Evolutionary conservation across 2,888 invertebrate genomes (phyloP).

Genomic region (Tigriopus californicus): DNA sequence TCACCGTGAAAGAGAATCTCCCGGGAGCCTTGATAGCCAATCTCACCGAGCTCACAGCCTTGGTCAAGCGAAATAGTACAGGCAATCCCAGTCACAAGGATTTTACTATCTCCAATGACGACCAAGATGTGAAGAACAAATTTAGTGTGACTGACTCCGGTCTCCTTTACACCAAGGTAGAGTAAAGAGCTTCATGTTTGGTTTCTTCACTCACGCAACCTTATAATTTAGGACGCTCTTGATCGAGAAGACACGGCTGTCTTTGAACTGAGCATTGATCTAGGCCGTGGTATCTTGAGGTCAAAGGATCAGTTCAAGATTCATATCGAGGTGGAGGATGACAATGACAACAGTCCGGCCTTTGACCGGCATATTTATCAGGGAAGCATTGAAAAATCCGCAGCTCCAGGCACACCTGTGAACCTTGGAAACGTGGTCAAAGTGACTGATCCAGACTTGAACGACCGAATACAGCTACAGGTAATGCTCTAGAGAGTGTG

Average conservation of each 20-base stretch:
- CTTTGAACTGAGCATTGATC: conserved; percentile 22
- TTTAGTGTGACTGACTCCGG: background rate
- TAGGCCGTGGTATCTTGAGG: background rate
- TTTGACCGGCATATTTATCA: conserved; percentile 21
- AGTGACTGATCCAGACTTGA: background rate
- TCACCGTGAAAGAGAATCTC: background rate
- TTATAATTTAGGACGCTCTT: conserved; percentile 16
- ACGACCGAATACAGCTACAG: background rate
- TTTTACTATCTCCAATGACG: background rate
- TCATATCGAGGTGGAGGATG: conserved; percentile 22
- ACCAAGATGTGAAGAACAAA: background rate
- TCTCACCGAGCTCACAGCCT: background rate
- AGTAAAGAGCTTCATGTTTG: too few species aligned
- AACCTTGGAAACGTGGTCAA: conserved; percentile 18
- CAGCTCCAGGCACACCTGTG: conserved; percentile 22
- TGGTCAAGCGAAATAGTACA: background rate
- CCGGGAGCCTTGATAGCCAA: background rate
- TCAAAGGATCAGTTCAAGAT: background rate
- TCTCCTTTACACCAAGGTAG: conserved; percentile 20
- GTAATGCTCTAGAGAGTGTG: too few species aligned
- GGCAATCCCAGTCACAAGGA: background rate
- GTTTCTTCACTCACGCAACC: too few species aligned
- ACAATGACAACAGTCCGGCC: conserved; percentile 23
- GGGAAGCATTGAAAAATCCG: conserved; percentile 22
- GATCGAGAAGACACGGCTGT: conserved; percentile 23